Base-by-base conservation (phyloP, 1,140 invertebrate species). In the Ctenoplectra terminalis region DNA sequence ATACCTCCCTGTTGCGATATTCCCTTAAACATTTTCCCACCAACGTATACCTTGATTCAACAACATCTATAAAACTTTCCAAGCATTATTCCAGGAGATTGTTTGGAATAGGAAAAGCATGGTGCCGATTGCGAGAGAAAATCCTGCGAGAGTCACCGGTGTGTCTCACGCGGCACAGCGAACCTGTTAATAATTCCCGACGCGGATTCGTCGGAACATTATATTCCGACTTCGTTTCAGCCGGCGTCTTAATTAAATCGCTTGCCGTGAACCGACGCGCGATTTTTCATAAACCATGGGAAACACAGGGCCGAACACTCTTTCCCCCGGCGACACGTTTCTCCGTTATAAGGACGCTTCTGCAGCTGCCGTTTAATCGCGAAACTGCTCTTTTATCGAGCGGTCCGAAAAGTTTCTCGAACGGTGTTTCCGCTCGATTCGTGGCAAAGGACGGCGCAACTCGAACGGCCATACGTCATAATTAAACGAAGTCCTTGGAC, bases 381-480 rank as follows among this genome's bases (percentile, higher is more conserved):
- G 13, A 43, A 52, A 54, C 34, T 66, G 48, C 61, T 29, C 20
- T 76, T 66, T 52, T 26, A 74, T 63, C 46, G 46, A 56, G 50
- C 11, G 4, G 34, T 31, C 26, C 37, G 58, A 37, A 63, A 37
- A 58, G 26, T 46, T 31, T 43, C 74, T 34, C 26, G 29, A 54
- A 43, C 20, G 34, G 34, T 54, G 58, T 81, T 74, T 48, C 58
- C 23, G 26, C 20, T 54, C 43, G 71, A 87, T 74, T 79, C 48
- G 70, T 78, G 60, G 75, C 74, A 66, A 84, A 84, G 63, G 52
- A 46, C 23, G 20, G 54, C 50, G 43, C 20, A 13, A 34, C 46
- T 67, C 54, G 37, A 69, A 82, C 37, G 83, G 80, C 84, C 89
- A 91, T 92, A 90, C 88, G 91, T 92, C 91, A 92, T 91, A 91